Evolutionary conservation across 2,797 vertebrate genomes (phyloP).

Genomic region (Aulostomus chinensis): DNA sequence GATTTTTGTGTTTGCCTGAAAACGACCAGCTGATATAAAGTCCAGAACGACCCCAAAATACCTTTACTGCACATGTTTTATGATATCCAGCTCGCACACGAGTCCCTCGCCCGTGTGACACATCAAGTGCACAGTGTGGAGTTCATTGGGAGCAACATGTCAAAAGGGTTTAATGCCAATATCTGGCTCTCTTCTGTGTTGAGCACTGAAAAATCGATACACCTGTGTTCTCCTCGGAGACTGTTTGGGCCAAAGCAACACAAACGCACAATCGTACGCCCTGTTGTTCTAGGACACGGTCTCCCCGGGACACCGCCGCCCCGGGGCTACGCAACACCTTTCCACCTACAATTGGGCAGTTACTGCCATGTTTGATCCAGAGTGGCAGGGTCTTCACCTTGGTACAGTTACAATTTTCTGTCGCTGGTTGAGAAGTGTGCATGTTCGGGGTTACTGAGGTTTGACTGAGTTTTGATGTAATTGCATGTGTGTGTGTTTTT

Average conservation of each 20-base stretch:
- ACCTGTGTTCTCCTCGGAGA: conserved; percentile 51
- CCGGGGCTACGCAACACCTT: conserved; percentile 57
- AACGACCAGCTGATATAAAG: conserved; percentile 23
- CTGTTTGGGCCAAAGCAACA: conserved; percentile 36
- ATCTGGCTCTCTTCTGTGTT: conserved; percentile 61
- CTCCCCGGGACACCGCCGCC: conserved; percentile 47
- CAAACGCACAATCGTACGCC: conserved; percentile 21
- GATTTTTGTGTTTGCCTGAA: conserved; percentile 39
- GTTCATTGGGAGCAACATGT: conserved; percentile 66
- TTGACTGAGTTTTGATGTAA: conserved; percentile 18
- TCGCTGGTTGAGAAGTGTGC: too few species aligned
- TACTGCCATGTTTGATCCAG: conserved; percentile 64
- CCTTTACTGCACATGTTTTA: conserved; percentile 19
- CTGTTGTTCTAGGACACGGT: conserved; percentile 32
- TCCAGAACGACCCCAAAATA: too few species aligned
- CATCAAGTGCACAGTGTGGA: conserved; percentile 47
- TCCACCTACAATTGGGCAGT: conserved; percentile 54
- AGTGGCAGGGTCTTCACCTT: conserved; percentile 65
- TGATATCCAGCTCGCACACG: conserved; percentile 28
- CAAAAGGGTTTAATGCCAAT: conserved; percentile 78
- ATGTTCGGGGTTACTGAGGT: too few species aligned
- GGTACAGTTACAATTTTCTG: conserved; percentile 44
- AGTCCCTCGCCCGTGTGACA: conserved; percentile 45
- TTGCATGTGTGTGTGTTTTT: conserved; percentile 4
- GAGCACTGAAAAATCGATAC: conserved; percentile 70